Conservation (phyloP, 2,797 vertebrate species). For the Crax fasciolata region DNA sequence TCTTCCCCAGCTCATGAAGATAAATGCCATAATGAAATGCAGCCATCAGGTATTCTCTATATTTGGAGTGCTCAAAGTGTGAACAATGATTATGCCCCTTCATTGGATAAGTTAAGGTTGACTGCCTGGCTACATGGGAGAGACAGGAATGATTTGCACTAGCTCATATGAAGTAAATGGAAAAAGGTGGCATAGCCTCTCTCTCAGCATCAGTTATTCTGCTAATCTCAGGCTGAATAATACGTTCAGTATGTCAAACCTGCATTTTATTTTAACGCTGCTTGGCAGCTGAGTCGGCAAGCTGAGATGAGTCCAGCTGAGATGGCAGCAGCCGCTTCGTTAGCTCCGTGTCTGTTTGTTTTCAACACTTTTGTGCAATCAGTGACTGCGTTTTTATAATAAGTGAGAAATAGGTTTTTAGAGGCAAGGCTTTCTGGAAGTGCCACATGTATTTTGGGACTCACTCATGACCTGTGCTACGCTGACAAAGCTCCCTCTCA, state of each 20-base stretch:
- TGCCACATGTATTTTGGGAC: neutral
- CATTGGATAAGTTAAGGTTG: neutral
- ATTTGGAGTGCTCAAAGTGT: neutral
- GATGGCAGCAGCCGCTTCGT: constrained; percentile 43
- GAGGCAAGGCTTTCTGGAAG: neutral
- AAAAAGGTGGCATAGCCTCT: neutral
- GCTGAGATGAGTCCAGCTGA: constrained; percentile 25
- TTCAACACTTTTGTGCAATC: neutral
- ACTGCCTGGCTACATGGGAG: neutral
- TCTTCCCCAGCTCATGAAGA: neutral
- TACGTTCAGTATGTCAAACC: neutral
- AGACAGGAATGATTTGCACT: constrained; percentile 1
- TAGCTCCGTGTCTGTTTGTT: neutral
- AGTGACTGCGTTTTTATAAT: neutral
- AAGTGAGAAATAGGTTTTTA: neutral
- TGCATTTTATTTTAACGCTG: neutral
- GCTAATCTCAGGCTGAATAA: neutral
- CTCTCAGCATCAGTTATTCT: neutral
- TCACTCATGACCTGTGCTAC: neutral
- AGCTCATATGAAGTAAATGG: neutral
- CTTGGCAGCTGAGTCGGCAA: constrained; percentile 19
- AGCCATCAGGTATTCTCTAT: neutral
- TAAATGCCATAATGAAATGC: neutral
- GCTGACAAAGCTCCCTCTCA: neutral
- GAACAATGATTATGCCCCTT: neutral